phyloP scores from a whole-genome alignment of 92 coral and sea anemone genomes.

The Actinernus sp. region DNA sequence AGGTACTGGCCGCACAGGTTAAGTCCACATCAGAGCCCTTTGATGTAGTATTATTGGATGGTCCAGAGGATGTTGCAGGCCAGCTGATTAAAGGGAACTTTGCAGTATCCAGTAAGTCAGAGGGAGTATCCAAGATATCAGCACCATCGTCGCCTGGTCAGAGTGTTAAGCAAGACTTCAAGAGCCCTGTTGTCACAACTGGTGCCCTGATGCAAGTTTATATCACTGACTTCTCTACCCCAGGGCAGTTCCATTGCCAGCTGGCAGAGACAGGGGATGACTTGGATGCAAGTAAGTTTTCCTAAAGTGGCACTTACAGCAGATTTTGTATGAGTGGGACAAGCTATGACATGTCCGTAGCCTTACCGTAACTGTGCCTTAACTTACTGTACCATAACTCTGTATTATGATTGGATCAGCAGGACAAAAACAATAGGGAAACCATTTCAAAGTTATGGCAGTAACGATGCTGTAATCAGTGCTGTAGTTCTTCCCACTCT shows the following conservation, averaged over 20 bases:
- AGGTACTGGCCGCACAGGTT: conserved; percentile 53
- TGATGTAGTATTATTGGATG: conserved; percentile 51
- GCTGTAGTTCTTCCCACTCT: too few relatives aligned
- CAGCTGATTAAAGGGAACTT: conserved; percentile 41
- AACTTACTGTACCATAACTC: too few relatives aligned
- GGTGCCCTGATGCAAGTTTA: conserved; percentile 53
- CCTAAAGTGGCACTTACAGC: too few relatives aligned
- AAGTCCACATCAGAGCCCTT: conserved; percentile 17
- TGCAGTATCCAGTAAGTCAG: conserved; percentile 11
- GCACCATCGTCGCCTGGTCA: not conserved
- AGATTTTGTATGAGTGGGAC: too few relatives aligned
- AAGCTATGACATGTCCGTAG: too few relatives aligned
- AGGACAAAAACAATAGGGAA: too few relatives aligned
- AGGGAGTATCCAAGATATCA: not conserved
- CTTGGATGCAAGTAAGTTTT: conserved; percentile 71
- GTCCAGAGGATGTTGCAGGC: conserved; percentile 28
- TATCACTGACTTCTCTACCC: conserved; percentile 65
- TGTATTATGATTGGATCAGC: too few relatives aligned
- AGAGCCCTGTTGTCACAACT: conserved; percentile 40
- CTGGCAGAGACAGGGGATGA: conserved; percentile 57
- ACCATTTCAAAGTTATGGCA: too few relatives aligned
- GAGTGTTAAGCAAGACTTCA: not conserved
- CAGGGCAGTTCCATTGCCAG: conserved; percentile 85
- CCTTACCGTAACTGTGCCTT: too few relatives aligned
- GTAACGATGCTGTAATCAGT: too few relatives aligned